Conservation (phyloP, 1,140 invertebrate genomes). For the Leptopilina boulardi region DNA sequence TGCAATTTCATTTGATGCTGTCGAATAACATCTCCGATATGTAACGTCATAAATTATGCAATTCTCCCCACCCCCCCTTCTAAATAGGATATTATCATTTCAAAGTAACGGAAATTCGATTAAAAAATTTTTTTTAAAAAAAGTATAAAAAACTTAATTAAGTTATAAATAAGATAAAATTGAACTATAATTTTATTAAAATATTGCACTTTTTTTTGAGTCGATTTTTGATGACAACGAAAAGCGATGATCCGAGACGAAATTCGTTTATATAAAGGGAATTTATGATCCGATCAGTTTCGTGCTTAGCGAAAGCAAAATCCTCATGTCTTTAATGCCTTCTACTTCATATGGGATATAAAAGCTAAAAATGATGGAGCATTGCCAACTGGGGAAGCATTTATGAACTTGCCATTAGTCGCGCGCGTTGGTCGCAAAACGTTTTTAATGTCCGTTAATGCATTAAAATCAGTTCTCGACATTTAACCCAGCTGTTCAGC, state of each 20-base stretch:
- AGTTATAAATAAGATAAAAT: too few relatives aligned
- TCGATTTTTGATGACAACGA: not conserved
- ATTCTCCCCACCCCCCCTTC: not conserved
- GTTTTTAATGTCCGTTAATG: not conserved
- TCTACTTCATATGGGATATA: constrained; percentile 7
- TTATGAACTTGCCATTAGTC: constrained; percentile 15
- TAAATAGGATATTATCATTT: not conserved
- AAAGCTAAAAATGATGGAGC: constrained; percentile 22
- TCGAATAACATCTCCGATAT: not conserved
- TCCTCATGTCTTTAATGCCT: not conserved
- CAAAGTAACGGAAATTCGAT: not conserved
- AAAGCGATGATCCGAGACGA: not conserved
- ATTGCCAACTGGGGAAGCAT: not conserved
- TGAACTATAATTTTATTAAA: too few relatives aligned
- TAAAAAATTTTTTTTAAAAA: not conserved
- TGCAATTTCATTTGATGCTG: not conserved
- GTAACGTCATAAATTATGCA: constrained; percentile 10
- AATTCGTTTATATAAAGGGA: constrained; percentile 4
- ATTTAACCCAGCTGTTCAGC: not conserved
- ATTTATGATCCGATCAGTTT: constrained; percentile 16
- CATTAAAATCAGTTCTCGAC: not conserved
- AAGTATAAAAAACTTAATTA: too few relatives aligned
- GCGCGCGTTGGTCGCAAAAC: not conserved
- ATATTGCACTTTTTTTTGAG: not conserved
- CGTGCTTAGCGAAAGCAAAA: constrained; percentile 12